Evolutionary conservation across 1,140 invertebrate species (phyloP).

Genomic region (Rhagoletis zephyria): DNA sequence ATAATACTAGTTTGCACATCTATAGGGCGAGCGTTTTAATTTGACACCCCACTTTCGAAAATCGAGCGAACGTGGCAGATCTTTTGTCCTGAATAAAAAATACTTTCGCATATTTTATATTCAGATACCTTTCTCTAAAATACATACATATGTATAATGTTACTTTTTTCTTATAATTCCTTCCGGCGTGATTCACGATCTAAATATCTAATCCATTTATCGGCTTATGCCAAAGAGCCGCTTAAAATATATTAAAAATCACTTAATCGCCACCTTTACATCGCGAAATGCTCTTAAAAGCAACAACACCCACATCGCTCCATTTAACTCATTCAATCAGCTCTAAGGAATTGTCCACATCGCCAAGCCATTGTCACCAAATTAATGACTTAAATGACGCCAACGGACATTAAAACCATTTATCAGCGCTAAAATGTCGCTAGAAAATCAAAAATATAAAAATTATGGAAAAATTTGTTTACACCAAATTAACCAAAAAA

Average conservation of each 20-base stretch:
- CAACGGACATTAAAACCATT: slow-evolving; percentile 4
- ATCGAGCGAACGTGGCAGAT: too few species aligned
- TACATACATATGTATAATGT: too few species aligned
- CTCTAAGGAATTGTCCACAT: background rate
- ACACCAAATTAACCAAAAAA: background rate
- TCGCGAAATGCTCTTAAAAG: background rate
- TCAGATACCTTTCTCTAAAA: too few species aligned
- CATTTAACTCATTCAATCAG: background rate
- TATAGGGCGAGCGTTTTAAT: too few species aligned
- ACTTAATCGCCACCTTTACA: slow-evolving; percentile 16
- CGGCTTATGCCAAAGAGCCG: background rate
- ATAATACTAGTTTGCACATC: too few species aligned
- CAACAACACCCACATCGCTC: background rate
- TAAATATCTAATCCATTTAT: background rate
- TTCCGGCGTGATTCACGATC: too few species aligned
- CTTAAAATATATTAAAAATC: slow-evolving; percentile 39
- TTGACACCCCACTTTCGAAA: too few species aligned
- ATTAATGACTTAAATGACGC: background rate
- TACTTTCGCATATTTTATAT: too few species aligned
- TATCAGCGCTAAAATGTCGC: background rate
- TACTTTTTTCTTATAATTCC: too few species aligned
- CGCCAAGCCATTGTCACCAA: slow-evolving; percentile 6
- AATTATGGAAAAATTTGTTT: background rate
- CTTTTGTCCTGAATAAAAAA: too few species aligned
- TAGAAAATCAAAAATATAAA: background rate